Evolutionary conservation across 2,888 invertebrate species (phyloP), one percentile per base, ranked within the genome.

Genomic region (Eupithecia dodoneata): DNA sequence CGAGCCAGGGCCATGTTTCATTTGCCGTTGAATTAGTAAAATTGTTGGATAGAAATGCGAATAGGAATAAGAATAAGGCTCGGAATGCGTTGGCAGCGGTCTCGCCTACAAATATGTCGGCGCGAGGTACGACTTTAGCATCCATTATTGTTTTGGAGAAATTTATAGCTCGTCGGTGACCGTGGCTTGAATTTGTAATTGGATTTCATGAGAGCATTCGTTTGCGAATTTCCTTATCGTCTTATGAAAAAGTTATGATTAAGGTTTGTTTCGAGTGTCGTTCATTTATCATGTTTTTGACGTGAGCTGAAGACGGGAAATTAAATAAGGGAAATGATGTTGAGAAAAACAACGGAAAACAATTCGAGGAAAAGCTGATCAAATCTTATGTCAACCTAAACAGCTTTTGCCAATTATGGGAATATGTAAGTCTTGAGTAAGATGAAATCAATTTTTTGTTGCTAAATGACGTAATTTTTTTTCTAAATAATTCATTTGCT

Each of bases 101-200:
- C 82, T 81, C 81, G 80, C 76, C 82, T 81, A 79, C 81, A 84
- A 84, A 84, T 79, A 85, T 84, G 82, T 83, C 84, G 83, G 80
- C 74, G 63, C 81, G 80, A 82, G 83, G 83, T 84, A 84, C 83
- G 81, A 82, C 79, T 85, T 80, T 81, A 79, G 84, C 83, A 86
- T 87, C 85, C 86, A 87, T 87, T 88, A 90, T 90, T 89, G 89
- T 91, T 90, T 89, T 87, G 85, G 82, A 79, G 82, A 87, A 90
- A 90, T 91, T 89, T 91, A 90, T 91, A 84, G 87, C 85, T 82
- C 76, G 79, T 71, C 78, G 83, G 83, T 83, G 85, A 83, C 83
- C 88, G 88, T 90, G 90, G 80, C 84, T 86, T 86, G 91, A 90
- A 90, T 90, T 87, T 87, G 85, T 90, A 89, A 90, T 90, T 88